Conservation (phyloP, 2,888 invertebrate species). For the Charanyca ferruginea region DNA sequence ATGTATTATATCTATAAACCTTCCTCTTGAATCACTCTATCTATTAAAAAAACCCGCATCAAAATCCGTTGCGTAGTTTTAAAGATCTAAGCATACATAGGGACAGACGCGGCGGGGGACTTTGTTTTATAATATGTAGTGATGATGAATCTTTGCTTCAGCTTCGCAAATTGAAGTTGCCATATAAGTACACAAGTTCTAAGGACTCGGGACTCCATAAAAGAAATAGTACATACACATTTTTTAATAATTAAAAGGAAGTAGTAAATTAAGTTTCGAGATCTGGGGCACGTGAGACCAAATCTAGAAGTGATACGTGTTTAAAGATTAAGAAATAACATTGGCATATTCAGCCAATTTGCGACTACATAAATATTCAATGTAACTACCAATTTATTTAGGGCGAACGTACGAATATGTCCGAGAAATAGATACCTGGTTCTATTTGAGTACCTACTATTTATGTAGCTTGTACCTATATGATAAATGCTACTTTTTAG, state of each 20-base stretch:
- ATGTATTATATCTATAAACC: too few relatives aligned
- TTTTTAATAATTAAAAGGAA: constrained; percentile 54
- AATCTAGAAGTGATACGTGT: constrained; percentile 45
- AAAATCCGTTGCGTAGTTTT: too few relatives aligned
- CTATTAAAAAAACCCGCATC: too few relatives aligned
- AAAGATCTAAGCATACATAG: too few relatives aligned
- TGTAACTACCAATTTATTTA: constrained; percentile 52
- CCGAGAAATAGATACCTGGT: constrained; percentile 27
- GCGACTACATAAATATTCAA: constrained; percentile 66
- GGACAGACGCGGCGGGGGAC: too few relatives aligned
- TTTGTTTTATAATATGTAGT: too few relatives aligned
- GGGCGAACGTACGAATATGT: constrained; percentile 34
- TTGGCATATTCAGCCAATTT: constrained; percentile 59
- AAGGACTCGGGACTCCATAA: constrained; percentile 4
- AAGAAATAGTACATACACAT: constrained; percentile 16
- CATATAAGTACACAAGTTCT: not conserved
- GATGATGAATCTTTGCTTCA: not conserved
- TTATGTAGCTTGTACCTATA: constrained; percentile 15
- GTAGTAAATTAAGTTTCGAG: constrained; percentile 53
- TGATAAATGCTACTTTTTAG: constrained; percentile 9
- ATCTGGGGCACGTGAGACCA: constrained; percentile 50
- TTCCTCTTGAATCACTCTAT: too few relatives aligned
- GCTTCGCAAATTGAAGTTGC: not conserved
- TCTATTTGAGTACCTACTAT: constrained; percentile 23
- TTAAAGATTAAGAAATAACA: constrained; percentile 65